Evolutionary conservation across 2,797 vertebrate genomes (phyloP), one percentile per base, ranked within the genome.

Genomic region (Anguilla obscura): DNA sequence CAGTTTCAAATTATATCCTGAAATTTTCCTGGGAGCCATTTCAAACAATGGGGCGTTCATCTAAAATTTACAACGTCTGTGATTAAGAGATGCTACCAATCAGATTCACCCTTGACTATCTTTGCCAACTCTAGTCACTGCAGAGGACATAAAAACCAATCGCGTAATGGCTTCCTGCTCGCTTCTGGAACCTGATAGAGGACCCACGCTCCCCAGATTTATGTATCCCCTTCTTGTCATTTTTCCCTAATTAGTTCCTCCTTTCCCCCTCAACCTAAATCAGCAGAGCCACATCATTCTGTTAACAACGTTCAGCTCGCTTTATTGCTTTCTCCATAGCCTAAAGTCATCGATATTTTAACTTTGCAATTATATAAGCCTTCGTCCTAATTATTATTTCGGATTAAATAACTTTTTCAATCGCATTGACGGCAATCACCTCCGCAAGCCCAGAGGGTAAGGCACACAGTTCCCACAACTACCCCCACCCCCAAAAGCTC

Each of bases 361-460:
- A 94, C 93, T 94, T 92, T 91, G 92, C 93, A 94, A 94, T 95
- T 95, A 95, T 93, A 94, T 92, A 92, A 94, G 91, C 90, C 92
- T 89, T 90, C 92, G 92, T 93, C 94, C 93, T 94, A 96, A 96
- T 96, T 96, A 95, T 94, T 94, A 94, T 94, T 93, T 92, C 93
- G 95, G 94, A 96, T 95, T 94, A 94, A 94, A 90, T 86, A 94
- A 92, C 91, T 92, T 93, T 93, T 95, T 95, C 94, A 94, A 94
- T 95, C 94, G 93, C 92, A 92, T 91, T 93, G 94, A 95, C 93
- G 93, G 92, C 89, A 90, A 90, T 93, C 86, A 91, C 91, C 91
- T 91, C 48, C 88, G 90, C 93, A 91, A 90, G 86, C 90, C 93
- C 91, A 87, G 85, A 87, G 89, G 87, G 33, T 66, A 80, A 88